Conservation (phyloP, 2,113 vertebrate species). For the Crotalus viridis region DNA sequence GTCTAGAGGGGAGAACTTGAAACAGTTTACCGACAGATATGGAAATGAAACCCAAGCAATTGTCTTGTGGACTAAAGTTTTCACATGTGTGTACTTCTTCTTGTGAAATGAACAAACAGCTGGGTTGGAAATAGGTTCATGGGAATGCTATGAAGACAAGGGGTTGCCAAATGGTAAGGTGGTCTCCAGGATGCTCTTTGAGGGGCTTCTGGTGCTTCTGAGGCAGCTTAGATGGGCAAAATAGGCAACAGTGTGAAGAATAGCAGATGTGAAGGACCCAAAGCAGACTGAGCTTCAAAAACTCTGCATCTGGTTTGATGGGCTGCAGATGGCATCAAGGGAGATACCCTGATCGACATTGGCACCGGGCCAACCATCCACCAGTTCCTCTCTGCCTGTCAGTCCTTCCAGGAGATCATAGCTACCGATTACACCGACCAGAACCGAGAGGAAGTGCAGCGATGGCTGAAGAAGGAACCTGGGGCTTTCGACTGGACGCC, state of each 20-base stretch:
- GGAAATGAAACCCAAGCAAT: background rate
- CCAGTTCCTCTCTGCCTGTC: slow-evolving; percentile 67
- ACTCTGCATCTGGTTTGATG: background rate
- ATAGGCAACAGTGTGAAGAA: accelerated
- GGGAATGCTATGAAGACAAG: background rate
- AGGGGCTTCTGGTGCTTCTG: background rate
- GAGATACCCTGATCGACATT: slow-evolving; percentile 65
- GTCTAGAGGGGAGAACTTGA: no score
- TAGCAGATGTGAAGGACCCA: background rate
- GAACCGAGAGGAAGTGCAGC: slow-evolving; percentile 65
- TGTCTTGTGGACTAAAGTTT: background rate
- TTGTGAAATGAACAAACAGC: accelerated
- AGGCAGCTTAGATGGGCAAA: background rate
- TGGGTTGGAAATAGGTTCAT: background rate
- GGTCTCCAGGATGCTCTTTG: background rate
- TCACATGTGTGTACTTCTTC: background rate
- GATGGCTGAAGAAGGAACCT: slow-evolving; percentile 64
- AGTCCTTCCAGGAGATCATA: slow-evolving; percentile 64
- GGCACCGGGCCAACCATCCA: slow-evolving; percentile 68
- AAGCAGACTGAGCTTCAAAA: background rate
- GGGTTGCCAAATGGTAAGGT: accelerated
- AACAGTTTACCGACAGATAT: background rate
- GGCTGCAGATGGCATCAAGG: slow-evolving; percentile 52
- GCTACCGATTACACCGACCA: slow-evolving; percentile 57
- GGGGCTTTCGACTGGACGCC: slow-evolving; percentile 66